phyloP scores from a whole-genome alignment of 2,797 vertebrate genomes.

The Sarcoramphus papa region DNA sequence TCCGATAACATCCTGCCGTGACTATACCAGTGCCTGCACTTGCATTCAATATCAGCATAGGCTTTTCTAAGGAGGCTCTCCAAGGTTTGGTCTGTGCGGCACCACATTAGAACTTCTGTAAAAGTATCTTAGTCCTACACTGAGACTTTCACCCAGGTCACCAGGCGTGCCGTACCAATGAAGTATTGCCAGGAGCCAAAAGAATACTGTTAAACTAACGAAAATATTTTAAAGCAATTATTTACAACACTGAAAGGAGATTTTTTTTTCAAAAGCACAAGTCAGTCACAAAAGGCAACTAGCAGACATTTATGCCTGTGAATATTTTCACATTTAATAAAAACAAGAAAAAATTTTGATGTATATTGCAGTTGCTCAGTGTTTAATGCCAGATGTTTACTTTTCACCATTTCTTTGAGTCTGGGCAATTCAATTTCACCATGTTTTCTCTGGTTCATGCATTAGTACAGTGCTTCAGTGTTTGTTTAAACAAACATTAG shows the following conservation, averaged over 20 bases:
- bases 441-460: neutral
- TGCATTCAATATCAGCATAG: neutral
- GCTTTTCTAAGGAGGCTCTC: neutral
- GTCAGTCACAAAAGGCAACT: neutral
- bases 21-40: rapidly evolving
- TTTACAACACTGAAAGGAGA: neutral
- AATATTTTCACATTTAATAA: neutral
- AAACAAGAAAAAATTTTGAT: rapidly evolving
- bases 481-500: neutral
- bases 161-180: neutral
- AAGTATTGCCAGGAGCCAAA: neutral
- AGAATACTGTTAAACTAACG: neutral
- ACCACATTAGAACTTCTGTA: neutral
- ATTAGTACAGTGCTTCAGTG: neutral
- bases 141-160: neutral
- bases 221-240: neutral
- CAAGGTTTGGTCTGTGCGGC: neutral
- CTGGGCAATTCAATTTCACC: neutral
- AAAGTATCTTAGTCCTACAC: neutral
- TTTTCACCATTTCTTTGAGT: neutral
- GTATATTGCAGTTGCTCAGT: neutral
- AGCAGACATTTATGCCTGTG: neutral
- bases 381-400: neutral
- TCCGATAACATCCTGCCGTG: neutral
- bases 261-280: neutral